Evolutionary conservation across 2,797 vertebrate genomes (phyloP), one percentile per base, ranked within the genome.

Genomic region (Sphenodon punctatus): DNA sequence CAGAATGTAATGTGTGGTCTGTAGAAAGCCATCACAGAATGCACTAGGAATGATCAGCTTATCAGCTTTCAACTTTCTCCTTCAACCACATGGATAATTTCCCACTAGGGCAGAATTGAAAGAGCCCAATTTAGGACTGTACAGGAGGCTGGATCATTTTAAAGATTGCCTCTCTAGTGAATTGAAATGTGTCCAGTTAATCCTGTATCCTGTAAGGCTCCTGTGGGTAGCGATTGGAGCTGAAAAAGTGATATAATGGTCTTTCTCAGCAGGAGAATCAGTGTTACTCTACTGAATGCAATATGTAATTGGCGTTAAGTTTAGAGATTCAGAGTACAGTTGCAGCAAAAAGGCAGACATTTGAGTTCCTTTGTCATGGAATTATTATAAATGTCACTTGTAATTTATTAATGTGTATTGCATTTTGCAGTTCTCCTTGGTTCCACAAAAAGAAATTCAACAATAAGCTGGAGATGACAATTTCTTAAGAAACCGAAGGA

Each of bases 281-380:
- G 34, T 25, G 49, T 56, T 25, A 67, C 49, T 71, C 75, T 43
- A 10, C 30, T 75, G 74, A 56, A 25, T 75, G 56, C n/a, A 3
- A 16, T 60, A 69, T 66, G 0, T 80, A 75, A 75, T 36, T 75
- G 71, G 20, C 39, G 67, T 75, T 42, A 36, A 25, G 59, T 80
- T 77, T 70, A 22, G 69, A 11, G 34, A 13, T 23, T 32, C 63
- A 56, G 34, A 23, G 20, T 13, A 12, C 22, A 51, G n/a, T 8
- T 34, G 23, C 17, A 16, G 23, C 49, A 65, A 75, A 51, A 55
- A 34, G 38, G n/a, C n/a, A n/a, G n/a, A n/a, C n/a, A n/a, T n/a
- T 55, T 14, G 8, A 10, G 8, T 25, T 69, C 13, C 36, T 27
- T 61, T 63, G 39, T 25, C 14, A 53, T 22, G 17, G 23, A 65